Evolutionary conservation across 2,113 vertebrate species (phyloP).

Genomic region (Tragelaphus buxtoni): DNA sequence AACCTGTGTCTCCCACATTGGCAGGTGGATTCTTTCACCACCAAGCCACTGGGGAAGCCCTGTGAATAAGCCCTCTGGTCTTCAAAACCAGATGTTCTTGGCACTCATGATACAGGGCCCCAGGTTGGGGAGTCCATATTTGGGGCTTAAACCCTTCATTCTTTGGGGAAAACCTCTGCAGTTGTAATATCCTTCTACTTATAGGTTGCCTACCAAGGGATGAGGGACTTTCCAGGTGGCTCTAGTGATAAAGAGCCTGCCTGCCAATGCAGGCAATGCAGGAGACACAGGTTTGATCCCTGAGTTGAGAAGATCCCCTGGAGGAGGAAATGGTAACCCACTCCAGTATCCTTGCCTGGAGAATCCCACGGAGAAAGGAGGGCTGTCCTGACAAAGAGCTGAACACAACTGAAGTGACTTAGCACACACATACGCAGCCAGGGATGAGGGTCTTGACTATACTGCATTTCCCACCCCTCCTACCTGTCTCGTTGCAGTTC

Average conservation of each 20-base stretch:
- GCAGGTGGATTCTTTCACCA: not conserved
- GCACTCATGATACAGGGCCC: not conserved
- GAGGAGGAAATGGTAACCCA: not conserved
- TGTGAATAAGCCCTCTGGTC: not conserved
- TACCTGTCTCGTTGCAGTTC: not conserved
- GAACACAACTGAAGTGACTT: not conserved
- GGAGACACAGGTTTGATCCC: not conserved
- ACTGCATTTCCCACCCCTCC: not conserved
- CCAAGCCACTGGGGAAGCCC: not conserved
- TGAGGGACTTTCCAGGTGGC: not conserved
- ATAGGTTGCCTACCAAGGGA: too few species aligned
- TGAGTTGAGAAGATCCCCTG: not conserved
- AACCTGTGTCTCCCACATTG: not conserved
- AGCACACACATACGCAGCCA: rapidly evolving
- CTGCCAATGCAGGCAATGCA: not conserved
- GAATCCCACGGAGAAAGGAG: not conserved
- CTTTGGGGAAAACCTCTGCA: not conserved
- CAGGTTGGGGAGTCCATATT: not conserved
- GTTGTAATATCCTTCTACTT: not conserved
- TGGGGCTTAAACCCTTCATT: not conserved
- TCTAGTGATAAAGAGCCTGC: not conserved
- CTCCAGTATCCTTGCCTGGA: not conserved
- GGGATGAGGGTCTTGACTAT: not conserved
- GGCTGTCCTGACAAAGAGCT: not conserved
- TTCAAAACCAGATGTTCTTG: not conserved